Evolutionary conservation across 2,113 vertebrate species (phyloP), one percentile per base, ranked within the genome.

Genomic region (Sturnira hondurensis): DNA sequence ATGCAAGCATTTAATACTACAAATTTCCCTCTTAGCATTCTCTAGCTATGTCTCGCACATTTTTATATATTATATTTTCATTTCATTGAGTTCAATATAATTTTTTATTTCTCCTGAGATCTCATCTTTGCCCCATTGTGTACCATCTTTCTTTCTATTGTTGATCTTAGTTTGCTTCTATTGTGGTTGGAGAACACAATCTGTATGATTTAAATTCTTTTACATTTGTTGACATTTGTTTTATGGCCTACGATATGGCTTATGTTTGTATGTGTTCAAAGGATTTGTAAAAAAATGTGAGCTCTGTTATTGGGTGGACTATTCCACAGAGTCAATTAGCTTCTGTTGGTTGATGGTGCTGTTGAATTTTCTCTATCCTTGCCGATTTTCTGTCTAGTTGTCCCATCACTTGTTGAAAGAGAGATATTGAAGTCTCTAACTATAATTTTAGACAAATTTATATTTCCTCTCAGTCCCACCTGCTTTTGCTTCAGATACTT

Each of bases 361-460:
- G 19, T 73, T 84, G 38, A 85, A 58, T 87, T 87, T 87, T 87
- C 24, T 83, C 13, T 76, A 33, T 82, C 20, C 28, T 91, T 91
- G 47, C 41, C 82, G 58, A 58, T 91, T 94, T 94, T 93, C 61
- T 68, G 19, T 89, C 10, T 70, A 33, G 50, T 91, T 95, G 45
- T 87, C 83, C 24, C 22, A 36, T 10, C 24, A 38, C 0, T 77
- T 77, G 24, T 70, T 45, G 50, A 71, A 22, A 86, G 24, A 65
- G 41, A 9, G 54, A 36, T 65, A 28, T n/a, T 96, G 47, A 81
- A 41, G 20, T 81, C 20, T 80, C 31, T 45, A 77, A 6, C 33
- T 78, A 7, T 54, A 67, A 67, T n/a, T 93, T 31, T 76, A 94
- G 15, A 31, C 50, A 65, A 78, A 15, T 50, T 26, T 93, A 0